Conservation (phyloP, 2,797 vertebrate species). For the Pangasius mekongensis region DNA sequence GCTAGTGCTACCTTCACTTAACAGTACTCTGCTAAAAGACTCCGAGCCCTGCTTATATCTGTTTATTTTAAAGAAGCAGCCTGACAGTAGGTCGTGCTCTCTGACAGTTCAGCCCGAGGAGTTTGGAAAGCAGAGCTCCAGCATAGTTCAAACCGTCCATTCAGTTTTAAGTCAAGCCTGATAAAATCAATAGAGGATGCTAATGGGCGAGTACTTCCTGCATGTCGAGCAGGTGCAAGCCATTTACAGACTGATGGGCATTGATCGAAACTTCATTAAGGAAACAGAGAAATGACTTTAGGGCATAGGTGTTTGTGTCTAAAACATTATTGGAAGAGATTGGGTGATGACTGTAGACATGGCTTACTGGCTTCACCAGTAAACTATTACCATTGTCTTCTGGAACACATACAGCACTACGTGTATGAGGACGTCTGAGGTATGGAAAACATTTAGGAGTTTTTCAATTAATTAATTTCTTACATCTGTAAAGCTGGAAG, state of each 20-base stretch:
- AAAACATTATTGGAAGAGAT: conserved; percentile 58
- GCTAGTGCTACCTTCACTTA: background rate
- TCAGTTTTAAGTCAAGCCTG: conserved; percentile 55
- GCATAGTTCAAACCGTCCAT: conserved; percentile 56
- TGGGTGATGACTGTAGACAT: conserved; percentile 50
- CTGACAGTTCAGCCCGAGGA: conserved; percentile 33
- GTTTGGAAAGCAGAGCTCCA: conserved; percentile 51
- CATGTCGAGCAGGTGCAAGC: conserved; percentile 59
- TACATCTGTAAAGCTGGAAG: background rate
- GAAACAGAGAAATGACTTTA: conserved; percentile 46
- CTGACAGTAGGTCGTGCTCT: background rate
- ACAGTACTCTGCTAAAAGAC: background rate
- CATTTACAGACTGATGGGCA: conserved; percentile 62
- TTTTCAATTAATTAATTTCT: background rate
- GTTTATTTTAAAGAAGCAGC: background rate
- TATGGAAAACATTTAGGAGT: background rate
- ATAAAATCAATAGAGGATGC: conserved; percentile 63
- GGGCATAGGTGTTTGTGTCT: conserved; percentile 44
- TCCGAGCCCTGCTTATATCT: background rate
- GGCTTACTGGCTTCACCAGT: conserved; percentile 39
- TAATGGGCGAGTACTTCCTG: conserved; percentile 67
- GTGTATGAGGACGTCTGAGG: too few relatives aligned
- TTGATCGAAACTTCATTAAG: conserved; percentile 71
- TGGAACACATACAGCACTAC: background rate
- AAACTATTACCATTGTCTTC: background rate